Evolutionary conservation across 1,140 invertebrate species (phyloP), one percentile per base, ranked within the genome.

Genomic region (Whitmania pigra): DNA sequence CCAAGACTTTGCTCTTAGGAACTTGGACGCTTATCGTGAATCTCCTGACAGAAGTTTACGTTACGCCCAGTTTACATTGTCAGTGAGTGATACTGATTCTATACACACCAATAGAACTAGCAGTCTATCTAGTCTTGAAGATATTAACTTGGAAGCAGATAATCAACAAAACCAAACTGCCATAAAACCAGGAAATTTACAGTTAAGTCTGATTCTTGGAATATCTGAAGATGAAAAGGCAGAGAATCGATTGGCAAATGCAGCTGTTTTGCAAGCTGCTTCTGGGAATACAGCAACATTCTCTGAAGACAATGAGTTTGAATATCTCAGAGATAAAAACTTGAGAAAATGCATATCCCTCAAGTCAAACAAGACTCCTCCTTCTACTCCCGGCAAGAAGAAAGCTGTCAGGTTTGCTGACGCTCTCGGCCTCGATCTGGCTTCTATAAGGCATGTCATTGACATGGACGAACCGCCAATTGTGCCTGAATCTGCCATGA

Each of bases 331-430:
- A 68, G 63, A 75, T 15, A 75, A 78, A 69, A 22, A 25, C 29
- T 73, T 82, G 11, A 71, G 79, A 31, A 79, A 80, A 70, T 78
- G 78, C 17, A 77, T 92, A 0, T 94, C 91, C 0, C 80, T 96
- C 20, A 94, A 93, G 83, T 89, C 89, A 0, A 89, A 90, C 0
- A 94, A 94, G 83, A 94, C 91, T 0, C 92, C 92, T 27, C 92
- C 92, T 0, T 90, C 89, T 2, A 83, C 80, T 3, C 80, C 80
- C 4, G 72, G 77, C 20, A 84, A 89, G 0, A 96, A 95, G 80
- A 97, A 96, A 82, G 94, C 94, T 53, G 93, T 96, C 0, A 86
- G 93, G 22, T 97, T 97, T 80, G 94, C 93, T 0, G 94, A 97
- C 78, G 92, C 91, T 0, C 82, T 97, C 43, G 94, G 94, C 0